Evolutionary conservation across 2,113 vertebrate genomes (phyloP).

Genomic region (Scalopus aquaticus): DNA sequence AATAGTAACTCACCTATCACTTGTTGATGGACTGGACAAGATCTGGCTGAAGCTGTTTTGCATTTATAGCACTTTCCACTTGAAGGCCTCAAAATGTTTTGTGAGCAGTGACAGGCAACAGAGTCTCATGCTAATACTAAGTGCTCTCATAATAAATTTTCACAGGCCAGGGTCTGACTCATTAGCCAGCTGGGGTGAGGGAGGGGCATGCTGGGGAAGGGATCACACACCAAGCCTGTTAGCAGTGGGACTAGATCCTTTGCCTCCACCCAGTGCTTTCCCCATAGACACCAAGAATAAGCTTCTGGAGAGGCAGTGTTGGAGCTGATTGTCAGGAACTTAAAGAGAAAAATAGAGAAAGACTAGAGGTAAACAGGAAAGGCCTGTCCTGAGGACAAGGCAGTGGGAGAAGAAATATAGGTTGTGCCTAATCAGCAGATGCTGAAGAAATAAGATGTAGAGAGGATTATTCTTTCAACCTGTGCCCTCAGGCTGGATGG

Average conservation of each 20-base stretch:
- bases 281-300: rapidly evolving
- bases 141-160: not conserved
- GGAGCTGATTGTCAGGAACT: not conserved
- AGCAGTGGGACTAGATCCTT: not conserved
- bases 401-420: not conserved
- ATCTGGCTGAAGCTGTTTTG: not conserved
- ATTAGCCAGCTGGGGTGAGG: not conserved
- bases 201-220: not conserved
- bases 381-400: not conserved
- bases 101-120: not conserved
- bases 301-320: not conserved
- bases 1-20: slow-evolving; percentile 2
- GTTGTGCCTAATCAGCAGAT: too few relatives aligned
- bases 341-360: not conserved
- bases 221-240: not conserved
- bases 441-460: not conserved
- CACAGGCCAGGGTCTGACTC: not conserved
- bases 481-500: not conserved
- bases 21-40: not conserved
- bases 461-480: not conserved
- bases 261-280: not conserved
- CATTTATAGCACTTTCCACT: slow-evolving; percentile 44
- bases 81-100: not conserved
- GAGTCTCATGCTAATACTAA: not conserved
- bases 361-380: not conserved